Base-by-base conservation (phyloP, 1,140 invertebrate genomes). In the Drosophila quadrilineata region DNA sequence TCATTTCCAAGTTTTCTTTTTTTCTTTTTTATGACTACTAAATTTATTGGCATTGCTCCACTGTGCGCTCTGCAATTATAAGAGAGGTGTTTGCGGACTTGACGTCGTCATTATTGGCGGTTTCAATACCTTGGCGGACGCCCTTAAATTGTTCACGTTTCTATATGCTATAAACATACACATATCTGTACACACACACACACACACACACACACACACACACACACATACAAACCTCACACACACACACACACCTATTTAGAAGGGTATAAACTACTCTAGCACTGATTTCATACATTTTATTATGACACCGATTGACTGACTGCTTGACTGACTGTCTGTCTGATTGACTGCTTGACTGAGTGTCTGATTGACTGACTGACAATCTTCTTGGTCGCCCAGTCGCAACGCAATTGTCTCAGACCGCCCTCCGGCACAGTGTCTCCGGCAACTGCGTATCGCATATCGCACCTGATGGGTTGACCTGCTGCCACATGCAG, bases 381-480 rank as follows among this genome's bases (percentile, higher is more conserved):
- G 68, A 59, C 72, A 85, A 84, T 77, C 77, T 79, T 84, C 65
- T 71, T 66, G 79, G 79, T 65, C 79, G 76, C 68, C 79, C 79
- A 84, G 75, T 85, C 79, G 77, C 74, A 85, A 84, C 77, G 49
- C n/a, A n/a, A n/a, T n/a, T n/a, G n/a, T n/a, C n/a, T 48, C 54
- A 52, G 3, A 31, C n/a, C 40, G 71, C 60, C 58, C 77, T 82
- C 77, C 68, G 77, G 76, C 77, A 82, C n/a, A 82, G 84, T 84
- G 76, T 82, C 76, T 82, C 63, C 56, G 53, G 40, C 63, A 56
- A 36, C 56, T 76, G 84, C 84, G 82, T 87, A 87, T 87, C 84
- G 79, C 84, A 87, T 87, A 87, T 85, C 84, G 85, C 84, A 87
- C 77, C 84, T 79, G 84, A 84, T 84, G 64, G 59, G 66, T 40